A percentile compares a stretch with the other conserved stretches of the same genome.
phyloP scores from a whole-genome alignment of 2,113 vertebrate genomes.

The Rhinichthys klamathensis region DNA sequence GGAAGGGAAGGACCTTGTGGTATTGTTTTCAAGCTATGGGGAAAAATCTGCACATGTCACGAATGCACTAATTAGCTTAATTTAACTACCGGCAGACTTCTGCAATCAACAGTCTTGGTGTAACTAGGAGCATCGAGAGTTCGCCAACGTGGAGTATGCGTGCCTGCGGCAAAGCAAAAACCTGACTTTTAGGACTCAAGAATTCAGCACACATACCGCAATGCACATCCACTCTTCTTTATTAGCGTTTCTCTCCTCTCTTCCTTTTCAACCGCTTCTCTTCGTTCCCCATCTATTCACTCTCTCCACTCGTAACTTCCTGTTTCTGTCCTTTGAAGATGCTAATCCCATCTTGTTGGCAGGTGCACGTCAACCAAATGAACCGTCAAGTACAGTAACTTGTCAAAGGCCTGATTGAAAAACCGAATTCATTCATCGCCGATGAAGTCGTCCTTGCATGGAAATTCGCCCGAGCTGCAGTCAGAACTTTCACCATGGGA shows the following conservation, averaged over 20 bases:
- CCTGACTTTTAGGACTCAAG: conserved; percentile 51
- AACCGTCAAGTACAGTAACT: conserved; percentile 27
- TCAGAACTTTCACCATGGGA: not conserved
- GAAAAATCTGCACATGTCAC: conserved; percentile 25
- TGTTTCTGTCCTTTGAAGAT: not conserved
- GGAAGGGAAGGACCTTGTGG: conserved; percentile 30
- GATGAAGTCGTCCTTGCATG: conserved; percentile 18
- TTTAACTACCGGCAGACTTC: conserved; percentile 1
- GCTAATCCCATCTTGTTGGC: conserved; percentile 26
- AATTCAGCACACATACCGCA: conserved; percentile 21
- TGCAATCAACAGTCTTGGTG: not conserved
- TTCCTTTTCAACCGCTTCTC: conserved; percentile 17
- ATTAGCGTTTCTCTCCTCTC: conserved; percentile 34
- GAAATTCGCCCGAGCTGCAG: conserved; percentile 26
- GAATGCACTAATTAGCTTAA: conserved; percentile 37
- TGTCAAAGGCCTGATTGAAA: conserved; percentile 18
- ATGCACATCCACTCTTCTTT: not conserved
- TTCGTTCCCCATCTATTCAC: not conserved
- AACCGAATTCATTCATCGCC: conserved; percentile 23
- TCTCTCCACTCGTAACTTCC: not conserved
- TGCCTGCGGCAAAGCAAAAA: conserved; percentile 15
- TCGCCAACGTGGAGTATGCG: not conserved
- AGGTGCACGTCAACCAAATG: not conserved
- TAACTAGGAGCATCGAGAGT: conserved; percentile 29
- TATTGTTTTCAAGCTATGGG: conserved; percentile 18